Base-by-base conservation (phyloP, 2,113 vertebrate species). In the Pelecanus crispus region DNA sequence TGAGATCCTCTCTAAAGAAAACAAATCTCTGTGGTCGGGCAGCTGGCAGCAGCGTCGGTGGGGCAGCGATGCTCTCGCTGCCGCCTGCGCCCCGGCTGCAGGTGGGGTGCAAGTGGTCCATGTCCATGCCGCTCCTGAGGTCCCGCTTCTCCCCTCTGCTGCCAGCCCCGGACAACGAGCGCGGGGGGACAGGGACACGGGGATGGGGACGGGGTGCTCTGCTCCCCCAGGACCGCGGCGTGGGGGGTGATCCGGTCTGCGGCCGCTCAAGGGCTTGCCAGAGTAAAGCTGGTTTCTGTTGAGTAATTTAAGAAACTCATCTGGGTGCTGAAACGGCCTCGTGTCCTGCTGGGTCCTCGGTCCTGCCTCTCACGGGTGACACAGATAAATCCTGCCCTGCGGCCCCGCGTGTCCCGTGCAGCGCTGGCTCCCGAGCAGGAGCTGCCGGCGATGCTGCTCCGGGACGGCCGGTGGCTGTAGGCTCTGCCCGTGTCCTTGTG, bases 131-230 rank as follows among this genome's bases (percentile, higher is more conserved):
- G 14, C 36, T 66, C 18, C 56, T 13, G 55, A 50, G 45, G 42
- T 78, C 71, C 74, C 7, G 1, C 12, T 59, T 52, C 36, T 40
- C 62, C 45, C 52, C 32, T 11, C 52, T 31, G 58, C 81, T 52
- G 49, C 36, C 68, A 25, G n/a, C 36, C 22, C 24, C 2, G 1
- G 38, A 36, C 3, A 6, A 53, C 1, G 15, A 53, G n/a, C 32
- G 31, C 0, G 1, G 72, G 32, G 36, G 12, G 7, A 21, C 0
- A 1, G 38, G 32, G 49, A n/a, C 22, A 5, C 0, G 3, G 66
- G 55, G 49, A 40, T 3, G 5, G 31, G 40, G 36, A 45, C 47
- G 6, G 50, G 28, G 40, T 5, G 18, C 31, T 71, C 13, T 0
- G 6, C 28, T 73, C 36, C 45, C 53, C 19, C 9, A 17, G 81